Evolutionary conservation across 1,140 invertebrate species (phyloP).

Genomic region (Magallana gigas): DNA sequence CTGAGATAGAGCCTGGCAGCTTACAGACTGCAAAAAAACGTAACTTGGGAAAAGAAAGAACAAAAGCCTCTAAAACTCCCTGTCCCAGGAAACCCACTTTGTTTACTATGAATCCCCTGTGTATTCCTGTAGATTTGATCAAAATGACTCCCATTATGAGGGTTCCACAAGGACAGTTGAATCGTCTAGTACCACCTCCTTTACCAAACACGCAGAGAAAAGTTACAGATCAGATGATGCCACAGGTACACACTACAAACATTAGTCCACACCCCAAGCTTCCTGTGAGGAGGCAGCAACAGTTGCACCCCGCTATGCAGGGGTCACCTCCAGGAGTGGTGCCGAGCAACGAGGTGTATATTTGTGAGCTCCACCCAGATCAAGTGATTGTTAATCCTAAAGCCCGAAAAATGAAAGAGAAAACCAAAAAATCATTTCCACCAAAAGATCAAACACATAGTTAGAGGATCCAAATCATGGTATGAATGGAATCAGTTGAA

Average conservation of each 20-base stretch:
- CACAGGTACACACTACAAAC: neutral
- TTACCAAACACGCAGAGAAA: neutral
- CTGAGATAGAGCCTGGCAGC: neutral
- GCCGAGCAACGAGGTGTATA: neutral
- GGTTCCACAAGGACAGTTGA: neutral
- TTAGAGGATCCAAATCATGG: too few relatives aligned
- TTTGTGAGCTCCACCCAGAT: neutral
- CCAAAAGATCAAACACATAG: too few relatives aligned
- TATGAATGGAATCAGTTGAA: too few relatives aligned
- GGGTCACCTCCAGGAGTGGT: neutral
- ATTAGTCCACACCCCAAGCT: neutral
- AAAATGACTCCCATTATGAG: conserved; percentile 7
- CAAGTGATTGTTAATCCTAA: neutral
- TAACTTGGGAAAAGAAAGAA: neutral
- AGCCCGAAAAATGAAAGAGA: neutral
- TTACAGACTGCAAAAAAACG: neutral
- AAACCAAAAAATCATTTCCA: too few relatives aligned
- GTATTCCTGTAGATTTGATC: neutral
- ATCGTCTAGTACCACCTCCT: neutral
- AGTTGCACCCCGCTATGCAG: neutral
- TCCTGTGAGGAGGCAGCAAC: neutral
- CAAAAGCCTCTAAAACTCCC: neutral
- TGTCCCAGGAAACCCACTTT: neutral
- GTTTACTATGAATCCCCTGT: neutral
- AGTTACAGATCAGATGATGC: neutral